phyloP scores from a whole-genome alignment of 2,888 invertebrate species.

The Drosophila hawaiiensis region DNA sequence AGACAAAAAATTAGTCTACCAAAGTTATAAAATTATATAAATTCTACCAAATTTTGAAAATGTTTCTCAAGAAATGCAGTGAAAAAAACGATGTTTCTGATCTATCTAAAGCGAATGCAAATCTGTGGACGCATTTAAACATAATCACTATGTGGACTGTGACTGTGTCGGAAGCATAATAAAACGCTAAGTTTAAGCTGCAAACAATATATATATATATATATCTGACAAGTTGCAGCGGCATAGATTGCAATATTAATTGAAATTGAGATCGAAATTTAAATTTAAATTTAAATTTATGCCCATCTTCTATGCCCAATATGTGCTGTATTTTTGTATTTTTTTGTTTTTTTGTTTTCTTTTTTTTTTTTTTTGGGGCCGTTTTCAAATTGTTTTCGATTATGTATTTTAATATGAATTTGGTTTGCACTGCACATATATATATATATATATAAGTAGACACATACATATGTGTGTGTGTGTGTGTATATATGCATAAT shows the following conservation, averaged over 20 bases:
- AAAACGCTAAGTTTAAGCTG: background rate
- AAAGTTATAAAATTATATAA: background rate
- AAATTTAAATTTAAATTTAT: background rate
- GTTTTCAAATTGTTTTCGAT: constrained; percentile 4
- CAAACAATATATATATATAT: background rate
- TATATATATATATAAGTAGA: constrained; percentile 35
- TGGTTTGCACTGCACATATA: constrained; percentile 5
- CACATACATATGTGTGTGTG: constrained; percentile 28
- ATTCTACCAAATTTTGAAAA: background rate
- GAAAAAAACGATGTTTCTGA: background rate
- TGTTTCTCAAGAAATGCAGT: background rate
- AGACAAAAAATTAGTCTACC: constrained; percentile 1
- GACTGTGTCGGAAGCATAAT: background rate
- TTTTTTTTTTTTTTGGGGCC: background rate
- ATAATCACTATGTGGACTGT: background rate
- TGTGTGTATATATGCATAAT: constrained; percentile 12
- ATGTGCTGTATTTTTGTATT: background rate
- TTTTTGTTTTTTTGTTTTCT: too few species aligned
- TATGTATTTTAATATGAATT: constrained; percentile 4
- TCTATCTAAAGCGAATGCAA: background rate
- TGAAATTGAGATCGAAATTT: constrained; percentile 2
- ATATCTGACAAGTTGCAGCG: background rate
- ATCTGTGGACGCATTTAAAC: background rate
- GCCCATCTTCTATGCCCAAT: background rate
- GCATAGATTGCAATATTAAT: constrained; percentile 1